Conservation (phyloP, 2,113 vertebrate genomes). For the Tachycineta bicolor region DNA sequence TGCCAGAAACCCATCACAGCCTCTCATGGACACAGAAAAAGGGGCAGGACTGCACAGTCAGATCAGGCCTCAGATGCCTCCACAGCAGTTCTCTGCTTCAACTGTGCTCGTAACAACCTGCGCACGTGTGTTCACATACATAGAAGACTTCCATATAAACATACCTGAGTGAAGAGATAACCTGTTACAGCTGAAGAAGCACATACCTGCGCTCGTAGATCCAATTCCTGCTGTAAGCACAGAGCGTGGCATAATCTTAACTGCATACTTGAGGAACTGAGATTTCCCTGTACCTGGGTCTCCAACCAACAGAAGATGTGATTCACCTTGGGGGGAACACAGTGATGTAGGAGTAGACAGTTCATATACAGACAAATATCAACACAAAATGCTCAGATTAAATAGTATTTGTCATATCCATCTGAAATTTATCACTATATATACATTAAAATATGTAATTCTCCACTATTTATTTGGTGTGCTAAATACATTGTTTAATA, state of each 20-base stretch:
- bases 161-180: neutral
- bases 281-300: slow-evolving; percentile 98
- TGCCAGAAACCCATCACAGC: neutral
- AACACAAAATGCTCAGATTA: neutral
- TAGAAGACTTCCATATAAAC: neutral
- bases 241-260: slow-evolving; percentile 91
- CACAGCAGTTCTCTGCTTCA: neutral
- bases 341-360: neutral
- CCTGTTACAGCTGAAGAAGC: neutral
- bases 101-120: neutral
- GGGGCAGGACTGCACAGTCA: neutral
- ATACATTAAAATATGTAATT: neutral
- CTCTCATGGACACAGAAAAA: neutral
- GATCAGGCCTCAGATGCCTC: neutral
- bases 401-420: neutral
- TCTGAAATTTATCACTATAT: neutral
- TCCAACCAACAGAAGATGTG: slow-evolving; percentile 93
- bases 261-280: slow-evolving; percentile 97
- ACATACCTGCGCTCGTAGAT: slow-evolving; percentile 93
- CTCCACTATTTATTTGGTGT: neutral
- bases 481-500: neutral
- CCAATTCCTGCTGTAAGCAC: slow-evolving; percentile 95
- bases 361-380: neutral
- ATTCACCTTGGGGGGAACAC: slow-evolving; percentile 82
- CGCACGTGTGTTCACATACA: rapidly evolving